Evolutionary conservation across 2,888 invertebrate species (phyloP).

Genomic region (Coelogynopora nodosa): DNA sequence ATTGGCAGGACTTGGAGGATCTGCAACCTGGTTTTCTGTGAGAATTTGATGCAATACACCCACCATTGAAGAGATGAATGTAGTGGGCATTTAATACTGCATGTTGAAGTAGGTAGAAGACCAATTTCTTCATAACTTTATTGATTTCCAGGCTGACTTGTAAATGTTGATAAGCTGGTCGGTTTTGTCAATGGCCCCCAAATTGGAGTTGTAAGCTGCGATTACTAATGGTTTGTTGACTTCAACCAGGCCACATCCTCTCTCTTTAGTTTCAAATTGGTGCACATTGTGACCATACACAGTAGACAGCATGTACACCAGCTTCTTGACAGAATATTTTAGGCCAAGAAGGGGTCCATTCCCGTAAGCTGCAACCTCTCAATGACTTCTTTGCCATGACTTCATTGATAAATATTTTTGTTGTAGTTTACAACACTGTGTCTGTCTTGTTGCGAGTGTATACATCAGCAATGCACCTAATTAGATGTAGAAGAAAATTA

Average conservation of each 20-base stretch:
- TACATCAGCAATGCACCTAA: too few species aligned
- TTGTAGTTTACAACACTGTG: neutral
- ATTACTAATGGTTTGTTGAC: neutral
- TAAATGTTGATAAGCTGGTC: conserved; percentile 15
- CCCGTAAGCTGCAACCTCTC: neutral
- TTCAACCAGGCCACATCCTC: neutral
- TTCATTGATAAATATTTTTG: neutral
- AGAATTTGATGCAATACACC: too few species aligned
- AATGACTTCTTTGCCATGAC: neutral
- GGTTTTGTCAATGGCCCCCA: conserved; percentile 1
- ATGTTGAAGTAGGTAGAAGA: conserved; percentile 32
- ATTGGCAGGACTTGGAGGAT: neutral
- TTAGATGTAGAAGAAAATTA: neutral
- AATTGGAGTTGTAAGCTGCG: neutral
- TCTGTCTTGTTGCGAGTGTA: neutral
- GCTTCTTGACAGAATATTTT: neutral
- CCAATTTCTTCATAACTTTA: conserved; percentile 11
- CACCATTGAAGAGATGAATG: conserved; percentile 3
- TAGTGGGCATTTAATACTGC: conserved; percentile 25
- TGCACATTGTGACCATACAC: neutral
- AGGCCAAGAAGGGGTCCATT: neutral
- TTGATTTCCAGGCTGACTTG: conserved; percentile 28
- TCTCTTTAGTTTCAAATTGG: neutral
- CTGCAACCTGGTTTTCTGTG: neutral
- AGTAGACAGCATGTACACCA: neutral